Evolutionary conservation across 2,113 vertebrate species (phyloP).

Genomic region (Nothobranchius kuhntae): DNA sequence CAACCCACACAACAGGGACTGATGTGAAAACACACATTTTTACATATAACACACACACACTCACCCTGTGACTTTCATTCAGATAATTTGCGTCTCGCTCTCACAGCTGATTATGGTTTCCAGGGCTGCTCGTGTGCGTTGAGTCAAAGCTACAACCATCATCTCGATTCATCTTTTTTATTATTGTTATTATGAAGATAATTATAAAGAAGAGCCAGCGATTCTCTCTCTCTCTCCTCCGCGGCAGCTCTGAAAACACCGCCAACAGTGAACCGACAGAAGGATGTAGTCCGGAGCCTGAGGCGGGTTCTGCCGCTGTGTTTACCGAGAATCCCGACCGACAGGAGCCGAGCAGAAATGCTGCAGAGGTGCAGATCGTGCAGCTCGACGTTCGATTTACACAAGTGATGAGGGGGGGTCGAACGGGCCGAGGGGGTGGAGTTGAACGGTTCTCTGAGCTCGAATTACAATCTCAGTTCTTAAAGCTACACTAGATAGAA

Average conservation of each 20-base stretch:
- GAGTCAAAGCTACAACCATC: slow-evolving; percentile 46
- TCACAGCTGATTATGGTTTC: slow-evolving; percentile 47
- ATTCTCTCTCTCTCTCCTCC: slow-evolving; percentile 6
- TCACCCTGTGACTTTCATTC: slow-evolving; percentile 71
- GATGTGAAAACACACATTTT: background rate
- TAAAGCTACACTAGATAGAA: slow-evolving; percentile 66
- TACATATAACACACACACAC: background rate
- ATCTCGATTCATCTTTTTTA: slow-evolving; percentile 38
- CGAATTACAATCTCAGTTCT: slow-evolving; percentile 68
- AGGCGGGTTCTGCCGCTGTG: slow-evolving; percentile 6
- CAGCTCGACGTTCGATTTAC: slow-evolving; percentile 62
- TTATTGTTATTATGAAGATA: background rate
- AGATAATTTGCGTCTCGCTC: slow-evolving; percentile 51
- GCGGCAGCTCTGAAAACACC: slow-evolving; percentile 13
- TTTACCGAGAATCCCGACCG: slow-evolving; percentile 28
- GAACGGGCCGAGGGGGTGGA: background rate
- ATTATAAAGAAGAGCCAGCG: background rate
- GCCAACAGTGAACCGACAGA: background rate
- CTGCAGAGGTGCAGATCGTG: slow-evolving; percentile 45
- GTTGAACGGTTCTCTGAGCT: background rate
- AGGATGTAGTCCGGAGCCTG: background rate
- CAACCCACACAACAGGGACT: background rate
- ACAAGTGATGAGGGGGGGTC: slow-evolving; percentile 12
- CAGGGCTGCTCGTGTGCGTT: slow-evolving; percentile 27
- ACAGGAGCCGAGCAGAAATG: slow-evolving; percentile 39